phyloP scores from a whole-genome alignment of 2,797 vertebrate genomes.

The Picus viridis region DNA sequence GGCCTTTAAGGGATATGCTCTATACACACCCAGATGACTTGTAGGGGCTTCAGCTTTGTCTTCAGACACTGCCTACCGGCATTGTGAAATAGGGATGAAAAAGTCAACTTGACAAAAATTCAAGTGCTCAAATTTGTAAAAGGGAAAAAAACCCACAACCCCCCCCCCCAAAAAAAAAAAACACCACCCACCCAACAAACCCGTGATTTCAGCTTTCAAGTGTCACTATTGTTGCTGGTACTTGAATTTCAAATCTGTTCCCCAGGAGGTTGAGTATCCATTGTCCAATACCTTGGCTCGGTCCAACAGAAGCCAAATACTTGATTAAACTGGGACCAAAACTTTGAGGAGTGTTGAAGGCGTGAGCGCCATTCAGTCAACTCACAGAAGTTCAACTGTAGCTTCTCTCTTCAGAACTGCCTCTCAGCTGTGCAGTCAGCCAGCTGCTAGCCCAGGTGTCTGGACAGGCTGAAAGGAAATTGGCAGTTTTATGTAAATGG shows the following conservation, averaged over 20 bases:
- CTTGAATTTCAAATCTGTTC: conserved; percentile 49
- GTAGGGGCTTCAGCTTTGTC: conserved; percentile 53
- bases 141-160: background rate
- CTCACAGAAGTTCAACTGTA: conserved; percentile 1
- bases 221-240: conserved; percentile 21
- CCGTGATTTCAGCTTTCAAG: conserved; percentile 30
- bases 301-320: background rate
- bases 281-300: background rate
- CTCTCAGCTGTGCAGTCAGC: background rate
- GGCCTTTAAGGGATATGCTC: conserved; percentile 53
- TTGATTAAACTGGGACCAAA: conserved; percentile 47
- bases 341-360: background rate
- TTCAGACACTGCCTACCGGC: conserved; percentile 53
- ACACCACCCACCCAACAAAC: too few species aligned
- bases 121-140: background rate
- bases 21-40: conserved; percentile 33
- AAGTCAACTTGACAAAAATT: conserved; percentile 12
- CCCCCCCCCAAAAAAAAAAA: too few species aligned
- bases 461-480: background rate
- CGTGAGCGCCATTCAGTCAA: background rate
- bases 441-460: background rate
- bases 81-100: conserved; percentile 34
- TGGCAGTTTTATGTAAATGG: conserved; percentile 17
- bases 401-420: conserved; percentile 47
- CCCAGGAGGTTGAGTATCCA: background rate